Conservation (phyloP, 2,113 vertebrate genomes). For the Phylloscopus trochiloides region DNA sequence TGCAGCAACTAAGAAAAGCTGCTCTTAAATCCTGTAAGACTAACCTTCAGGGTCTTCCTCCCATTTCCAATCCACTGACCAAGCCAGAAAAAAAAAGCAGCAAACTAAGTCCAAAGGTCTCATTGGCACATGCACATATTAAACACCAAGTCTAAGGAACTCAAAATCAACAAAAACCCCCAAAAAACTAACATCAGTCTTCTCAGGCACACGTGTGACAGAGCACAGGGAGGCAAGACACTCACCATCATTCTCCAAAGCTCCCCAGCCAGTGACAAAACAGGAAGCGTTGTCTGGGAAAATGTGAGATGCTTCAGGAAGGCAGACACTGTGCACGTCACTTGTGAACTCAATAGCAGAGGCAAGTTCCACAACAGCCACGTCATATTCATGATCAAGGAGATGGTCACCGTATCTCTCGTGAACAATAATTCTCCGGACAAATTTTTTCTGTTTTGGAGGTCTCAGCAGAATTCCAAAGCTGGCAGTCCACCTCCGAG, state of each 20-base stretch:
- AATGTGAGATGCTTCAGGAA: slow-evolving; percentile 66
- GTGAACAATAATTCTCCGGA: slow-evolving; percentile 71
- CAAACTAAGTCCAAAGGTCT: background rate
- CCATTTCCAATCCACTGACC: background rate
- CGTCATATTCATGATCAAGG: slow-evolving; percentile 56
- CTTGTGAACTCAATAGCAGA: slow-evolving; percentile 62
- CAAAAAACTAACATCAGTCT: background rate
- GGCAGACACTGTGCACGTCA: slow-evolving; percentile 71
- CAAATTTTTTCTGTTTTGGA: slow-evolving; percentile 61
- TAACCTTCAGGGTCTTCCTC: background rate
- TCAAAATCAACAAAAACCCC: background rate
- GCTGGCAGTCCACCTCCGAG: slow-evolving; percentile 71
- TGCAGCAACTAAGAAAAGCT: background rate
- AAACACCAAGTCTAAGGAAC: background rate
- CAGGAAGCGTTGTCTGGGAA: slow-evolving; percentile 65
- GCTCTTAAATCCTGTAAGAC: background rate
- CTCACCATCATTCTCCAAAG: slow-evolving; percentile 70
- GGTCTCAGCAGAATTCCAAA: slow-evolving; percentile 74
- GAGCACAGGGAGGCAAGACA: background rate
- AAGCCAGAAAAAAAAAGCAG: background rate
- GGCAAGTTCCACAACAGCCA: slow-evolving; percentile 72
- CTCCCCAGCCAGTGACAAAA: slow-evolving; percentile 79
- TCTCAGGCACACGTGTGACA: background rate
- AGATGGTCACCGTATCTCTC: slow-evolving; percentile 21
- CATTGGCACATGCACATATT: background rate